Evolutionary conservation across 2,797 vertebrate genomes (phyloP).

Genomic region (Gymnoscopelus microlampas): DNA sequence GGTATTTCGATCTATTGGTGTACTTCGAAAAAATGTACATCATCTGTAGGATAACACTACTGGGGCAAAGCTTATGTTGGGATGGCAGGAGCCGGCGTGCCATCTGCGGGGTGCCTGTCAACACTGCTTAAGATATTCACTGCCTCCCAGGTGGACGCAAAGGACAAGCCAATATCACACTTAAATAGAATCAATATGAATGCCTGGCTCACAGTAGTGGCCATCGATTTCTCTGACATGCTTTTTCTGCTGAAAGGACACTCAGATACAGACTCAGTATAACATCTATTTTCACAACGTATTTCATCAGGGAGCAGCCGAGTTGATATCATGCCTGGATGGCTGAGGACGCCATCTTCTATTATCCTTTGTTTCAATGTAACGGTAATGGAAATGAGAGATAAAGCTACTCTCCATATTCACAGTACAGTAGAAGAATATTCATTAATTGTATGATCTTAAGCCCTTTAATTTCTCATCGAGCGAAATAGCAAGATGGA

Average conservation of each 20-base stretch:
- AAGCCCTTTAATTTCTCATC: conserved; percentile 66
- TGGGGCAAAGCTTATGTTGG: conserved; percentile 34
- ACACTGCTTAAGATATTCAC: conserved; percentile 41
- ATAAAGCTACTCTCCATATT: conserved; percentile 30
- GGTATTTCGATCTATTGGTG: no score
- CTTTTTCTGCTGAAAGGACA: conserved; percentile 23
- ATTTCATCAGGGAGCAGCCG: conserved; percentile 46
- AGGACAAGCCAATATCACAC: conserved; percentile 54
- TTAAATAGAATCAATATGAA: conserved; percentile 63
- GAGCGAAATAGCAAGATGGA: conserved; percentile 55
- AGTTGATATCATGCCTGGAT: conserved; percentile 57
- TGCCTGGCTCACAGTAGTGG: conserved; percentile 21
- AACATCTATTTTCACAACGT: conserved; percentile 44
- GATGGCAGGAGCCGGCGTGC: conserved; percentile 22
- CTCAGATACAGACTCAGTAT: conserved; percentile 15
- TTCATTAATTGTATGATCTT: conserved; percentile 51
- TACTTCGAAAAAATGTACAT: conserved; percentile 11
- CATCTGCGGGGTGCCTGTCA: conserved; percentile 24
- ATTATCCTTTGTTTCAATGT: conserved; percentile 57
- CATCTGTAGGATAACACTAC: conserved; percentile 17
- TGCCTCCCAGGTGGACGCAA: conserved; percentile 15
- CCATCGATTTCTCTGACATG: conserved; percentile 44
- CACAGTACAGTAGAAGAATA: conserved; percentile 55
- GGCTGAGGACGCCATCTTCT: conserved; percentile 47
- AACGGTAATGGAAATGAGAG: conserved; percentile 55